Evolutionary conservation across 2,797 vertebrate species (phyloP).

Genomic region (Bufotes viridis): DNA sequence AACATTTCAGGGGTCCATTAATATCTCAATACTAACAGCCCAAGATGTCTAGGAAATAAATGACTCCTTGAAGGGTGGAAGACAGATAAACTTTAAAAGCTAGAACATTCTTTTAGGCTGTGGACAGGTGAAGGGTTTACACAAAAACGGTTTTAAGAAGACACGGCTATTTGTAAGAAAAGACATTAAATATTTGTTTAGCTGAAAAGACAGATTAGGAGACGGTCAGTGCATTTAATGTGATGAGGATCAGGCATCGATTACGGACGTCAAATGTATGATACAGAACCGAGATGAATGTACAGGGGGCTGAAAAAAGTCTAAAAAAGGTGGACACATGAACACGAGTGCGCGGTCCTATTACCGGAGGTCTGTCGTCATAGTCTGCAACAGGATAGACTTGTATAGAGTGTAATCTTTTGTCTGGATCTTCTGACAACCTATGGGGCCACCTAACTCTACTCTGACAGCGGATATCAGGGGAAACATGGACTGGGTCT

Average conservation of each 20-base stretch:
- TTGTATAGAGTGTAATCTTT: too few relatives aligned
- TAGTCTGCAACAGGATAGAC: too few relatives aligned
- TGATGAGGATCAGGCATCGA: not conserved
- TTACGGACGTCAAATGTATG: not conserved
- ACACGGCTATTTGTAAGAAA: not conserved
- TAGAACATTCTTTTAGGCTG: too few relatives aligned
- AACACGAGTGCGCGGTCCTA: not conserved
- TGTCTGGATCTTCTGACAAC: too few relatives aligned
- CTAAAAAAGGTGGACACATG: too few relatives aligned
- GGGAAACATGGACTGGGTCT: too few relatives aligned
- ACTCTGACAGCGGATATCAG: too few relatives aligned
- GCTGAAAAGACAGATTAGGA: not conserved
- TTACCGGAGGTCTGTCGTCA: too few relatives aligned
- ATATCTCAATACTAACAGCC: not conserved
- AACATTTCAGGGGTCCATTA: not conserved
- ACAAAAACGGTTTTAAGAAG: slow-evolving; percentile 10
- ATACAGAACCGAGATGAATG: not conserved
- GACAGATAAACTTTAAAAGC: not conserved
- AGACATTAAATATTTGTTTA: not conserved
- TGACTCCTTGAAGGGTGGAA: not conserved
- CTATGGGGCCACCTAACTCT: too few relatives aligned
- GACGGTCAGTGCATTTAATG: not conserved
- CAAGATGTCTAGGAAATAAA: not conserved
- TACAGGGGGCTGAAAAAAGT: too few relatives aligned
- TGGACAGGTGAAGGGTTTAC: slow-evolving; percentile 4